These are phyloP conservation scores for Apomyelois bistriatella DNA, from an alignment of 2,888 invertebrate genomes.

Conservation along the genomic window DNA sequence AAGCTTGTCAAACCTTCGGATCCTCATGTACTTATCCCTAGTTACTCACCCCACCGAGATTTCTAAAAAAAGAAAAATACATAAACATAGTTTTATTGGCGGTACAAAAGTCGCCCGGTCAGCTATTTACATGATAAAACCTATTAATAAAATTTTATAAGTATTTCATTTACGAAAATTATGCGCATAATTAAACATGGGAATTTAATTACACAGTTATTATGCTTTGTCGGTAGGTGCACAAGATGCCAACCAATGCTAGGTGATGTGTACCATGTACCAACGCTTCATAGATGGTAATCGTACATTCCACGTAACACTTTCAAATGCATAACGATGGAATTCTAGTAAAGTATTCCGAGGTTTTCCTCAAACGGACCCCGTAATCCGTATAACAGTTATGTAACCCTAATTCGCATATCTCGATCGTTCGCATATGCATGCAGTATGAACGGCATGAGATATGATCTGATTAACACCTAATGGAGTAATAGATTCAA, in stretches of 20 bases:
- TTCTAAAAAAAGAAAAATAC: too few species aligned
- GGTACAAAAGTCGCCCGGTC: too few species aligned
- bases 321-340: constrained; percentile 3
- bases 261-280: neutral
- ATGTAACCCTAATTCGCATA: constrained; percentile 8
- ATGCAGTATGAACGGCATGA: neutral
- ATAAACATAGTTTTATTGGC: too few species aligned
- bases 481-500: neutral
- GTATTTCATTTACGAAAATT: too few species aligned
- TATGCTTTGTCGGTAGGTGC: too few species aligned
- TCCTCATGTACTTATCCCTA: too few species aligned
- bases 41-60: too few species aligned
- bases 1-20: too few species aligned
- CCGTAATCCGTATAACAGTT: constrained; percentile 7
- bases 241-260: neutral
- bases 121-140: too few species aligned
- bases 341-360: constrained; percentile 1
- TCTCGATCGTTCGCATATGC: neutral
- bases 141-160: too few species aligned
- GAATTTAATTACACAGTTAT: too few species aligned
- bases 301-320: constrained; percentile 6
- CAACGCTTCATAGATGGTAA: neutral
- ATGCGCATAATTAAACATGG: too few species aligned
- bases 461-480: neutral
- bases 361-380: neutral